Percentiles rank a stretch among this genome's conserved stretches.
Evolutionary conservation across 2,888 invertebrate species (phyloP).

Genomic region (Chrysolina haemoptera): DNA sequence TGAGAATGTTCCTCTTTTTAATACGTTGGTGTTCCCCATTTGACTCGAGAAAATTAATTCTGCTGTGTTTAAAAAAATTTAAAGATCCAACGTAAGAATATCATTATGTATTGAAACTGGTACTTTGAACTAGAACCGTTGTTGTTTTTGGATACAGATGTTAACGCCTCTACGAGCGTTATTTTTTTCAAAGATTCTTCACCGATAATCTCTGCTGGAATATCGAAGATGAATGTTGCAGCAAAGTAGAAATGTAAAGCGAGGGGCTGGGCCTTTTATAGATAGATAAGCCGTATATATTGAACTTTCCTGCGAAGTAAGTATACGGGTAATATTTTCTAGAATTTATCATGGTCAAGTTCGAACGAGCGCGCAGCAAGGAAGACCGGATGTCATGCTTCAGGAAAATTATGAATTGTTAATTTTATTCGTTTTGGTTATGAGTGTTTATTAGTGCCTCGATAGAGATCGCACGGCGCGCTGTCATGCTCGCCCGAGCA

Average conservation of each 20-base stretch:
- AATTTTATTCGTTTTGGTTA: constrained; percentile 63
- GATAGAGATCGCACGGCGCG: constrained; percentile 45
- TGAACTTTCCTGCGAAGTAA: background rate
- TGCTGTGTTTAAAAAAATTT: too few relatives aligned
- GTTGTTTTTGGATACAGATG: too few relatives aligned
- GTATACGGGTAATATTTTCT: constrained; percentile 10
- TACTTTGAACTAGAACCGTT: too few relatives aligned
- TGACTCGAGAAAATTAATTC: too few relatives aligned
- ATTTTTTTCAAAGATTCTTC: too few relatives aligned
- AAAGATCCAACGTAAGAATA: too few relatives aligned
- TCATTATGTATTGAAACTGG: too few relatives aligned
- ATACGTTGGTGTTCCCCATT: too few relatives aligned
- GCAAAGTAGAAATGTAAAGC: background rate
- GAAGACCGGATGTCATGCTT: constrained; percentile 63
- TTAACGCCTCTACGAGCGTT: too few relatives aligned
- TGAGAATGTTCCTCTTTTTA: too few relatives aligned
- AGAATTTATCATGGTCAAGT: constrained; percentile 21
- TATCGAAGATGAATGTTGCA: too few relatives aligned
- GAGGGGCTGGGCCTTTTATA: background rate
- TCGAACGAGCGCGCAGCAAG: constrained; percentile 8
- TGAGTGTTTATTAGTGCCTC: constrained; percentile 52
- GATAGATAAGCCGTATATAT: background rate
- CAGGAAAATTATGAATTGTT: constrained; percentile 65
- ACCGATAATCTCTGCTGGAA: too few relatives aligned
- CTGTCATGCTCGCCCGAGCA: constrained; percentile 46